These are phyloP conservation scores for Zele albiditarsus DNA, from an alignment of 2,888 invertebrate genomes.

Conservation along the genomic window DNA sequence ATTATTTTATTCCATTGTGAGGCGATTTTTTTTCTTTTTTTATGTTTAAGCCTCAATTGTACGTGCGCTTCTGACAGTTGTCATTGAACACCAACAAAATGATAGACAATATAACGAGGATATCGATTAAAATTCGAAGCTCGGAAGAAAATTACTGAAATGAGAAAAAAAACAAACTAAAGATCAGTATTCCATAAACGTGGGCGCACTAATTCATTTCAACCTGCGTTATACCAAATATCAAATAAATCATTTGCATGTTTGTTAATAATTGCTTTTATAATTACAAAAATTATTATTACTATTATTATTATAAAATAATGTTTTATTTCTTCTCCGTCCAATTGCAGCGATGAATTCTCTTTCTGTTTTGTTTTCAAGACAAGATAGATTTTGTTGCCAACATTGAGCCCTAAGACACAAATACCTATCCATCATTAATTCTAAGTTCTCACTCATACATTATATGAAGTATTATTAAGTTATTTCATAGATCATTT, in stretches of 20 bases:
- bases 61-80: neutral
- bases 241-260: slow-evolving; percentile 37
- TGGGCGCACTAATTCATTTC: slow-evolving; percentile 14
- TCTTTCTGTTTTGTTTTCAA: neutral
- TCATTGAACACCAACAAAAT: neutral
- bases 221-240: slow-evolving; percentile 35
- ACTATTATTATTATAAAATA: neutral
- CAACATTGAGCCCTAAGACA: neutral
- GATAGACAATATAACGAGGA: too few relatives aligned
- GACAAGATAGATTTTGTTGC: neutral
- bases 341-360: neutral
- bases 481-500: slow-evolving; percentile 40
- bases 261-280: neutral
- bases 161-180: slow-evolving; percentile 16
- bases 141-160: neutral
- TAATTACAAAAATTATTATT: neutral
- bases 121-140: slow-evolving; percentile 2
- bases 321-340: slow-evolving; percentile 5
- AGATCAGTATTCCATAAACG: slow-evolving; percentile 46
- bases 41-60: slow-evolving; percentile 37
- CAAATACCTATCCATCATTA: neutral
- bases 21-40: slow-evolving; percentile 38
- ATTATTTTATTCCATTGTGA: slow-evolving; percentile 51
- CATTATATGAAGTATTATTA: slow-evolving; percentile 40
- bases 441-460: slow-evolving; percentile 29